These are phyloP conservation scores for Rhopilema esculentum DNA, from an alignment of 30 jellyfish, hydroid and myxozoan species.

Conservation along the genomic window DNA sequence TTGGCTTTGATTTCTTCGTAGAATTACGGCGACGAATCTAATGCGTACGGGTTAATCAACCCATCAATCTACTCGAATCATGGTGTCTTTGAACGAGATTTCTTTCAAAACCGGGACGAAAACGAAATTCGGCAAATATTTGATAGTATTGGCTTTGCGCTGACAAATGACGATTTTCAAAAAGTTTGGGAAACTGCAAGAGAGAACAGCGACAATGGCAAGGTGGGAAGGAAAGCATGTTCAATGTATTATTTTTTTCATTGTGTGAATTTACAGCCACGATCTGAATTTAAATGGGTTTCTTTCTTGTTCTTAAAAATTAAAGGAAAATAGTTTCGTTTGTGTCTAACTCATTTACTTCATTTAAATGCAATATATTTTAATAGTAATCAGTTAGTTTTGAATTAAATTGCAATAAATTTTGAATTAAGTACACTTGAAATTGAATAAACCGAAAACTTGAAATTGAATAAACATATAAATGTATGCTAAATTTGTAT, in stretches of 20 bases:
- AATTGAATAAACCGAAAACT: too few species aligned
- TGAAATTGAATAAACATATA: too few species aligned
- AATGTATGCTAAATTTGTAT: too few species aligned
- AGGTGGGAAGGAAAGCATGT: constrained; percentile 53
- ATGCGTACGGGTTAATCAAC: constrained; percentile 86
- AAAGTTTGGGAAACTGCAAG: constrained; percentile 85
- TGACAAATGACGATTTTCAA: constrained; percentile 86
- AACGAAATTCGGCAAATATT: constrained; percentile 81
- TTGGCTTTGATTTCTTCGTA: neutral
- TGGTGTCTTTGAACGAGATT: constrained; percentile 90
- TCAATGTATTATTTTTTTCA: neutral
- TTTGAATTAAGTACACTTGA: too few species aligned
- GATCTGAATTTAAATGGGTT: neutral
- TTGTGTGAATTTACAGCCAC: neutral
- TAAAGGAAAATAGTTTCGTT: too few species aligned
- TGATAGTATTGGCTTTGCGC: constrained; percentile 89
- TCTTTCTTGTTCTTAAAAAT: neutral
- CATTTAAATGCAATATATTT: too few species aligned
- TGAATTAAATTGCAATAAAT: too few species aligned
- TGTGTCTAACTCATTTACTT: too few species aligned
- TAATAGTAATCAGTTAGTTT: too few species aligned
- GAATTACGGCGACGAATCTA: constrained; percentile 98
- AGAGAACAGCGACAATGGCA: constrained; percentile 62
- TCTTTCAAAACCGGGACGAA: constrained; percentile 75
- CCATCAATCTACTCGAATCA: constrained; percentile 89